Evolutionary conservation across 2,797 vertebrate species (phyloP).

Genomic region (Hydrocynus forskahlii): DNA sequence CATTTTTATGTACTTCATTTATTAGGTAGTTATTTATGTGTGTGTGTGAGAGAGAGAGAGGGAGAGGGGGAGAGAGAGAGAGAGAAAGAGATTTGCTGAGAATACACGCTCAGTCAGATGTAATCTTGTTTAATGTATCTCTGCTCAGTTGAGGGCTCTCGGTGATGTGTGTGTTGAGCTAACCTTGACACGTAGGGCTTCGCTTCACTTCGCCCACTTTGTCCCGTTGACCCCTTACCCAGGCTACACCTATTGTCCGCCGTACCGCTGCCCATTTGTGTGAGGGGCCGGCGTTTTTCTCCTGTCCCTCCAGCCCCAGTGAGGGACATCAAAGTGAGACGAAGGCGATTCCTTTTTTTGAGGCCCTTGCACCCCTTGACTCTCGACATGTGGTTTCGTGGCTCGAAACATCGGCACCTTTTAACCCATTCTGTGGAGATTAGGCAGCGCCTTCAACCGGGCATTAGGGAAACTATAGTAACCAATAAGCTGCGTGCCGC

Average conservation of each 20-base stretch:
- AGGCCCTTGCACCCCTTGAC: conserved; percentile 92
- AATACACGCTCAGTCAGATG: conserved; percentile 59
- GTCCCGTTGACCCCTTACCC: conserved; percentile 67
- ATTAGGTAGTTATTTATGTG: background rate
- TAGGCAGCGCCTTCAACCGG: conserved; percentile 94
- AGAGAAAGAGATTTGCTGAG: conserved; percentile 42
- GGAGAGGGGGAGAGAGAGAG: conserved; percentile 12
- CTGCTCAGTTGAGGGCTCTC: conserved; percentile 52
- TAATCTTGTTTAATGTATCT: conserved; percentile 66
- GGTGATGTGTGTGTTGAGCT: conserved; percentile 53
- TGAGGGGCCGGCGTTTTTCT: conserved; percentile 75
- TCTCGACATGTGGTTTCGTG: conserved; percentile 99
- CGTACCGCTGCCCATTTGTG: conserved; percentile 70
- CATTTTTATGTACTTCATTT: too few species aligned
- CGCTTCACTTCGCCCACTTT: conserved; percentile 64
- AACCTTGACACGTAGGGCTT: conserved; percentile 44
- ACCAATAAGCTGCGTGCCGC: conserved; percentile 96
- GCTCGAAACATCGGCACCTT: conserved; percentile 98
- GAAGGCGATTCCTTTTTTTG: conserved; percentile 86
- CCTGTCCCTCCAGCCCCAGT: conserved; percentile 85
- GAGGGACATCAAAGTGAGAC: conserved; percentile 80
- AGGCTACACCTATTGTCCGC: conserved; percentile 80
- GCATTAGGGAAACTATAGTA: conserved; percentile 99
- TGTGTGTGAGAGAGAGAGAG: conserved; percentile 12
- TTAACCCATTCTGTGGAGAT: conserved; percentile 99